Conservation (phyloP, 2,888 invertebrate species). For the Chaitophorus viminalis region DNA sequence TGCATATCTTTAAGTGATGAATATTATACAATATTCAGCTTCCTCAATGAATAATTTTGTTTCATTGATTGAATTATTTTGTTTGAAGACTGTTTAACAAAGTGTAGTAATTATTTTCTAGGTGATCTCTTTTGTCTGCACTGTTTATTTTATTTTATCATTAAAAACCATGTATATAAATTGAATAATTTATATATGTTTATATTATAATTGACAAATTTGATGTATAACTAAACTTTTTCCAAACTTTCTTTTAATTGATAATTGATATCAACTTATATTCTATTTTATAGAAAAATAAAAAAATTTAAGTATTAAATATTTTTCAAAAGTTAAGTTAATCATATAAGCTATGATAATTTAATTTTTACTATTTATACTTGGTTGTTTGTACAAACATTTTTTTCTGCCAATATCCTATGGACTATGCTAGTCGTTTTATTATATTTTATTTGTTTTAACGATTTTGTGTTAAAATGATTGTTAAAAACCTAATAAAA, state of each 20-base stretch:
- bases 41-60: slow-evolving; percentile 2
- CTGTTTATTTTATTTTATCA: neutral
- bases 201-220: neutral
- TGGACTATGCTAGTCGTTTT: neutral
- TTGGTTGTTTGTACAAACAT: too few relatives aligned
- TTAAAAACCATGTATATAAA: neutral
- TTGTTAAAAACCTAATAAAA: neutral
- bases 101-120: neutral
- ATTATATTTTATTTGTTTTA: neutral
- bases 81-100: neutral
- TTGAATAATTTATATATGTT: neutral
- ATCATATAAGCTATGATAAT: too few relatives aligned
- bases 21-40: neutral
- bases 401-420: too few relatives aligned
- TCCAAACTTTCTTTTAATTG: neutral
- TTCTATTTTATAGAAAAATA: neutral
- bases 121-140: neutral
- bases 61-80: neutral
- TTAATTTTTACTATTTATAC: too few relatives aligned
- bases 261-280: neutral
- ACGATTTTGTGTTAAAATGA: neutral
- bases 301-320: neutral
- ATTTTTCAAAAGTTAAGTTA: neutral
- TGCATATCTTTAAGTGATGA: neutral
- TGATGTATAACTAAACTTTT: neutral